A percentile compares a stretch with the other conserved stretches of the same genome.
Conservation (phyloP, 2,113 vertebrate species). For the Morone saxatilis region DNA sequence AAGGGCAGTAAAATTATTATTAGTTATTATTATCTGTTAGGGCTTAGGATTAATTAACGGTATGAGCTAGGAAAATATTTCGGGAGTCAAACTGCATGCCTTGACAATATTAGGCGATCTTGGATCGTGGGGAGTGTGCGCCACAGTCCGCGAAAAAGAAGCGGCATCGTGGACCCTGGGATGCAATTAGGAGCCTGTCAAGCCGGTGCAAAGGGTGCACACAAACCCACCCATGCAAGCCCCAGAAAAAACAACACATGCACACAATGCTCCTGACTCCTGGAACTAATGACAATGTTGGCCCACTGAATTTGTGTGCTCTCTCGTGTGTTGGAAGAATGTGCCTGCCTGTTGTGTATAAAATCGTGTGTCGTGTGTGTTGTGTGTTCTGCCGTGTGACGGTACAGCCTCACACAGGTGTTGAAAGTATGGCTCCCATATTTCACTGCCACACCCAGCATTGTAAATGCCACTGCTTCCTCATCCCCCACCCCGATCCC, state of each 20-base stretch:
- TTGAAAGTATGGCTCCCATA: too few relatives aligned
- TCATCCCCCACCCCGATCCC: too few relatives aligned
- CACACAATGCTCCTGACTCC: slow-evolving; percentile 53
- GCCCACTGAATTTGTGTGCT: slow-evolving; percentile 21
- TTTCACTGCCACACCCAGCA: too few relatives aligned
- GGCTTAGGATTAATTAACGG: slow-evolving; percentile 55
- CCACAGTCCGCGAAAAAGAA: slow-evolving; percentile 45
- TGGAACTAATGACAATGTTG: slow-evolving; percentile 52
- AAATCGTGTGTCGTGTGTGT: too few relatives aligned
- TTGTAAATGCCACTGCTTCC: too few relatives aligned
- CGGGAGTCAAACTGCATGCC: slow-evolving; percentile 35
- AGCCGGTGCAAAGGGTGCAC: slow-evolving; percentile 69
- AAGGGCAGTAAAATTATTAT: too few relatives aligned
- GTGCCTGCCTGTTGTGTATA: too few relatives aligned
- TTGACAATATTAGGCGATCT: neutral
- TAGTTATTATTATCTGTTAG: too few relatives aligned
- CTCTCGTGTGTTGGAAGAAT: slow-evolving; percentile 14
- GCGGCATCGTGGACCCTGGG: slow-evolving; percentile 52
- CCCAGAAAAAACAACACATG: slow-evolving; percentile 13
- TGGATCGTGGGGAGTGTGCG: neutral
- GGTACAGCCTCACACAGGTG: too few relatives aligned
- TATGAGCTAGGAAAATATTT: neutral
- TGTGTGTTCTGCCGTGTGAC: too few relatives aligned
- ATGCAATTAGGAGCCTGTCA: slow-evolving; percentile 82
- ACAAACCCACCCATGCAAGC: slow-evolving; percentile 49